Conservation (phyloP, 2,888 invertebrate genomes). For the Acrobeloides nanus region DNA sequence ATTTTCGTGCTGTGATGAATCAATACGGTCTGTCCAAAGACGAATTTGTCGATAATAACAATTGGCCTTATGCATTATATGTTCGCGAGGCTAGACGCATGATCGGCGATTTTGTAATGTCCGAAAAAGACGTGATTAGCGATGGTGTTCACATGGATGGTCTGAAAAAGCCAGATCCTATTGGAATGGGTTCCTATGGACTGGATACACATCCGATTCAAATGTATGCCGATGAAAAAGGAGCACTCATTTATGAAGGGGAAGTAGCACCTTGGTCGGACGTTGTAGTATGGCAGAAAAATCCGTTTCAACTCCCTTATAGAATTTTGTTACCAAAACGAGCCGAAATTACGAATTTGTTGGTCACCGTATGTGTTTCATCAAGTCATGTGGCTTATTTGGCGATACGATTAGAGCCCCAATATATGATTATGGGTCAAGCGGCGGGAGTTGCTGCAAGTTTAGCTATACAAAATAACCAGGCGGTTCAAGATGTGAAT, state of each 20-base stretch:
- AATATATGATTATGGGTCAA: no score
- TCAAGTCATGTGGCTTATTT: no score
- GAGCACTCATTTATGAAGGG: not conserved
- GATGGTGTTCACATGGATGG: no score
- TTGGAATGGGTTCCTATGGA: not conserved
- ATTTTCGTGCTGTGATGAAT: not conserved
- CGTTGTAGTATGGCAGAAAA: not conserved
- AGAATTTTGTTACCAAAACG: conserved; percentile 2
- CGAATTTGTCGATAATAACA: not conserved
- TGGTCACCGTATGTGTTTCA: conserved; percentile 1
- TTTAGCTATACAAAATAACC: no score
- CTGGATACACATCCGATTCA: conserved; percentile 1
- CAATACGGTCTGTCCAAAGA: not conserved
- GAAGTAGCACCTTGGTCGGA: not conserved
- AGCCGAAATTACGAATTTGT: not conserved
- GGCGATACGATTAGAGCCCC: no score
- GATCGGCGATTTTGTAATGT: not conserved
- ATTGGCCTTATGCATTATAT: conserved; percentile 4
- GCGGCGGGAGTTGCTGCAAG: no score
- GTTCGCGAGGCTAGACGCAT: conserved; percentile 1
- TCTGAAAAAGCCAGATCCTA: not conserved
- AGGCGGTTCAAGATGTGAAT: no score
- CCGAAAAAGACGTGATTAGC: not conserved
- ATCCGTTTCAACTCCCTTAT: no score
- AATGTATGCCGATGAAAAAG: conserved; percentile 1